phyloP scores from a whole-genome alignment of 1,140 invertebrate genomes.

The Leguminivora glycinivorella region DNA sequence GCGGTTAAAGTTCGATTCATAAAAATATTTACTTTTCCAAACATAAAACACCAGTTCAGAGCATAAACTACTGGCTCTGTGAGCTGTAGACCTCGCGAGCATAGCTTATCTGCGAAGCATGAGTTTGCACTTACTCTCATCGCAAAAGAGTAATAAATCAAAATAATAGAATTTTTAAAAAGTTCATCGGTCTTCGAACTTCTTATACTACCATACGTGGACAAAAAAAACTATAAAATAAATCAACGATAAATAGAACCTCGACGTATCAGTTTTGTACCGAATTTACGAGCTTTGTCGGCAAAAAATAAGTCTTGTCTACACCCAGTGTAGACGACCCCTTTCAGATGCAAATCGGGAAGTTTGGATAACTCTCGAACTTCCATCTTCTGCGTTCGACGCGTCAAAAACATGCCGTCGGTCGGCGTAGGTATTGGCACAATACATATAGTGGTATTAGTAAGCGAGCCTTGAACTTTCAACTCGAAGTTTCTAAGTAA shows the following conservation, averaged over 20 bases:
- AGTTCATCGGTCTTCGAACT: background rate
- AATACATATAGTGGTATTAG: no score
- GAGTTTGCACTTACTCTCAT: no score
- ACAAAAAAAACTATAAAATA: background rate
- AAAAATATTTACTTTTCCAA: no score
- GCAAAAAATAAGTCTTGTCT: constrained; percentile 22
- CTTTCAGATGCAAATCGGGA: constrained; percentile 14
- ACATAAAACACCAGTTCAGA: no score
- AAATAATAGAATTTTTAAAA: background rate
- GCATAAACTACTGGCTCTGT: no score
- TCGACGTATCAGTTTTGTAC: constrained; percentile 4
- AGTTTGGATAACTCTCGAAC: constrained; percentile 6
- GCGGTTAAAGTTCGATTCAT: no score
- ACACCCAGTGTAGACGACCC: constrained; percentile 16
- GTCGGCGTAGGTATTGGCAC: background rate
- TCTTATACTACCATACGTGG: background rate
- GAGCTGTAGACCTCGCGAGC: no score
- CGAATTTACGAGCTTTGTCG: constrained; percentile 9
- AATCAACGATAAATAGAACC: background rate
- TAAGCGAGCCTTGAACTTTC: constrained; percentile 7
- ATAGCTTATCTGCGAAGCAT: no score
- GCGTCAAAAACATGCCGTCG: background rate
- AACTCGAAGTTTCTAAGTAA: background rate
- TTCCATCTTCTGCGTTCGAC: background rate
- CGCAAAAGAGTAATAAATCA: no score